Percentiles rank a stretch among this genome's conserved stretches.
These are phyloP conservation scores for Pseudopleuronectes americanus DNA, from an alignment of 2,797 vertebrate genomes.

Conservation along the genomic window DNA sequence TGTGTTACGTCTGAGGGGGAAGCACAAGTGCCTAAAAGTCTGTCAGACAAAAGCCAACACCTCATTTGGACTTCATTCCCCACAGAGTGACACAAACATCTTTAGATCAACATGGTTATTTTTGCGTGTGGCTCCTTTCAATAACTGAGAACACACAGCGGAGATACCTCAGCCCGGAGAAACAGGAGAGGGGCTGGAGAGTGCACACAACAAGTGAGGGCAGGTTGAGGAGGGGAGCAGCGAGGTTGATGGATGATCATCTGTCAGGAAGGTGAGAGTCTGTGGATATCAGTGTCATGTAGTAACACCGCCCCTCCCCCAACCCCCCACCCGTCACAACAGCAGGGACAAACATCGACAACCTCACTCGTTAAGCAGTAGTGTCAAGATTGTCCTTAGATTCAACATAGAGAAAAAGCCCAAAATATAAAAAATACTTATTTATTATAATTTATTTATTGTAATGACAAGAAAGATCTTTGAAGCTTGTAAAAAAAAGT, in stretches of 20 bases:
- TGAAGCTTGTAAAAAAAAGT: too few species aligned
- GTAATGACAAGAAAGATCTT: too few species aligned
- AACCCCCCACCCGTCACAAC: not conserved
- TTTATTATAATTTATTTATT: too few species aligned
- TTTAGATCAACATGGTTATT: not conserved
- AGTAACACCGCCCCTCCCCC: not conserved
- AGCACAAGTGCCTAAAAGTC: constrained; percentile 6
- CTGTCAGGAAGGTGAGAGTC: not conserved
- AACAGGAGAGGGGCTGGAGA: not conserved
- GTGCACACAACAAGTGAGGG: not conserved
- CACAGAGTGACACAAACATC: not conserved
- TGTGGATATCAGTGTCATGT: not conserved
- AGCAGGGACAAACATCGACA: not conserved
- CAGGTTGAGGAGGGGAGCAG: not conserved
- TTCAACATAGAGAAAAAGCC: too few species aligned
- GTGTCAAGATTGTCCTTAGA: too few species aligned
- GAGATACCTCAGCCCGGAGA: constrained; percentile 4
- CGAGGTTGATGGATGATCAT: constrained; percentile 18
- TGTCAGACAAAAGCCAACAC: not conserved
- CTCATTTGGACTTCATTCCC: not conserved
- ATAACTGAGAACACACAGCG: constrained; percentile 5
- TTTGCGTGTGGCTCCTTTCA: not conserved
- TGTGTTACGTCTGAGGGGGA: not conserved
- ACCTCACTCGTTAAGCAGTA: too few species aligned
- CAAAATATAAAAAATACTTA: too few species aligned